Percentiles rank a stretch among this genome's conserved stretches.
Conservation (phyloP, 1,140 invertebrate species). For the Chironomus striatipennis region DNA sequence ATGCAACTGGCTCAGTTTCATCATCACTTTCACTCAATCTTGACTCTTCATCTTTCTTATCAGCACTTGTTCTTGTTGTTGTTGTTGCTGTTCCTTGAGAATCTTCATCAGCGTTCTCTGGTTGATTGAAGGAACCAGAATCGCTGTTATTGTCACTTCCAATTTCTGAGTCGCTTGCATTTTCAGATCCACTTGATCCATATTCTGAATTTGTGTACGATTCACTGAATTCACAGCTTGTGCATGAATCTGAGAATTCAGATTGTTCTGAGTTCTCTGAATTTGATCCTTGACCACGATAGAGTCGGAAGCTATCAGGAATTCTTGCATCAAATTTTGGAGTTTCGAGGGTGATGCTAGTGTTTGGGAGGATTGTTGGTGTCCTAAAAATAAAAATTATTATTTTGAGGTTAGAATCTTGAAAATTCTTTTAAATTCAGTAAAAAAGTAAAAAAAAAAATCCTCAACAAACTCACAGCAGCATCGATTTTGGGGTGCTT, state of each 20-base stretch:
- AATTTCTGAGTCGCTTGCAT: conserved; percentile 35
- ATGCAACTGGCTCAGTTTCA: neutral
- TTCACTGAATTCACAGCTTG: conserved; percentile 38
- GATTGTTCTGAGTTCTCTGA: conserved; percentile 37
- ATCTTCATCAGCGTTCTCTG: conserved; percentile 28
- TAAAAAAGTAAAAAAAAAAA: too few species aligned
- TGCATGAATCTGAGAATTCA: conserved; percentile 35
- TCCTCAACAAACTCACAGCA: neutral
- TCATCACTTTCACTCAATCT: conserved; percentile 24
- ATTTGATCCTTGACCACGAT: conserved; percentile 35
- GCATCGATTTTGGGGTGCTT: conserved; percentile 28
- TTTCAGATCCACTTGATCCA: conserved; percentile 33
- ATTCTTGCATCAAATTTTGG: conserved; percentile 27
- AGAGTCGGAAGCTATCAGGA: conserved; percentile 39
- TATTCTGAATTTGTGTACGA: conserved; percentile 37
- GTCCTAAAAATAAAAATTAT: neutral
- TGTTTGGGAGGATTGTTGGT: neutral
- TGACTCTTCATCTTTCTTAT: conserved; percentile 32
- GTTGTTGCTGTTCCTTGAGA: conserved; percentile 19
- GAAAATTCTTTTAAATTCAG: too few species aligned
- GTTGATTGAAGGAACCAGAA: conserved; percentile 32
- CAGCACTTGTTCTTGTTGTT: conserved; percentile 25
- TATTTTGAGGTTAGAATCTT: neutral
- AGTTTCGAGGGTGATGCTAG: conserved; percentile 1
- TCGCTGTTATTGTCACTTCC: conserved; percentile 29